These are phyloP conservation scores for Wasmannia auropunctata DNA, from an alignment of 1,140 invertebrate genomes.

Conservation along the genomic window DNA sequence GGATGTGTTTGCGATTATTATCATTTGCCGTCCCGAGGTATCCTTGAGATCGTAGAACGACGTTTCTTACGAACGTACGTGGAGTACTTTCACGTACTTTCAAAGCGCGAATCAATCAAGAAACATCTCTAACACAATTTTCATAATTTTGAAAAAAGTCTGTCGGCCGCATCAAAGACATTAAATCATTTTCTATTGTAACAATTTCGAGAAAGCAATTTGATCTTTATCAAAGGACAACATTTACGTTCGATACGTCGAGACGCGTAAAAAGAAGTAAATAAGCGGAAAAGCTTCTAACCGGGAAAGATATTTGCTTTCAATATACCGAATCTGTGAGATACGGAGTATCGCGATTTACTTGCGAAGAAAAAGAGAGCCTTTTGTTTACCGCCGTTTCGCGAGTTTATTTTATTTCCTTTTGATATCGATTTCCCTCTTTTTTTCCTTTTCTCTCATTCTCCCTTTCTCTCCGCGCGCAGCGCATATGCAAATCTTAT, in stretches of 20 bases:
- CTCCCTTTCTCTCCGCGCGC: not conserved
- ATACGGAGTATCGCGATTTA: not conserved
- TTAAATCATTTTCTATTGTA: not conserved
- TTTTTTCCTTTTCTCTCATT: not conserved
- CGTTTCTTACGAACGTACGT: not conserved
- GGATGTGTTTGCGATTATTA: conserved; percentile 24
- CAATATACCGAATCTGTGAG: conserved; percentile 33
- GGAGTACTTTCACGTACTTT: conserved; percentile 8
- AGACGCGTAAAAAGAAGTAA: not conserved
- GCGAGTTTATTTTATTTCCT: conserved; percentile 10
- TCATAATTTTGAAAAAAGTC: not conserved
- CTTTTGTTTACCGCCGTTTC: conserved; percentile 22
- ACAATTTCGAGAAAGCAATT: not conserved
- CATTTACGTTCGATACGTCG: conserved; percentile 25
- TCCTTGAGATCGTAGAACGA: conserved; percentile 20
- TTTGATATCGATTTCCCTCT: conserved; percentile 5
- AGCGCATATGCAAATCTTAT: conserved; percentile 35
- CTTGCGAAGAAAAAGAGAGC: not conserved
- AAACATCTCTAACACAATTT: not conserved
- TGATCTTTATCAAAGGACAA: conserved; percentile 24
- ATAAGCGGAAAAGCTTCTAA: conserved; percentile 20
- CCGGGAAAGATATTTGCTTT: conserved; percentile 28
- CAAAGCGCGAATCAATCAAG: not conserved
- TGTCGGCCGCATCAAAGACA: not conserved
- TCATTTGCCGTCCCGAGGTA: not conserved